Evolutionary conservation across 2,113 vertebrate species (phyloP).

Genomic region (Acanthisitta chloris): DNA sequence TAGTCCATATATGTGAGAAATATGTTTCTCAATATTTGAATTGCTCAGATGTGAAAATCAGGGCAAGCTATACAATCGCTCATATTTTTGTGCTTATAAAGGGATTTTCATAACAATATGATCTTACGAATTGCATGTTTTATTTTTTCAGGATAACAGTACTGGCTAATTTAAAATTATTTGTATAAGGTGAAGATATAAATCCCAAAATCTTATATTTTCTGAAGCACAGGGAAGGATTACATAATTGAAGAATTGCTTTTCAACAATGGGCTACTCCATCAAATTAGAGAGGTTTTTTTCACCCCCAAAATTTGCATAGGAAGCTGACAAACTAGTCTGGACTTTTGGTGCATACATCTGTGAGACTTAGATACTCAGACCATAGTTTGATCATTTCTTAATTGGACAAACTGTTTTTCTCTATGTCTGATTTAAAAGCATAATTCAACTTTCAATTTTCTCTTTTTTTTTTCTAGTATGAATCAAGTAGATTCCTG

Average conservation of each 20-base stretch:
- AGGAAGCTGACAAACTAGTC: background rate
- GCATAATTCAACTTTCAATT: background rate
- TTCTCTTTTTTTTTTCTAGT: background rate
- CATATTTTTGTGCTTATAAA: background rate
- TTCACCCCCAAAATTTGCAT: background rate
- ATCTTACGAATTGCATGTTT: background rate
- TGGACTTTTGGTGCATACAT: background rate
- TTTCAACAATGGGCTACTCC: background rate
- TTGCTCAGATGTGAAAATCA: constrained; percentile 38
- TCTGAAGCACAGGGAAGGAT: background rate
- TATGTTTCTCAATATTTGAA: constrained; percentile 28
- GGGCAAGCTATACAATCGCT: background rate
- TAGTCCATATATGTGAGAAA: constrained; percentile 36
- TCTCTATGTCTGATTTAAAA: background rate
- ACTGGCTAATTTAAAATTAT: background rate
- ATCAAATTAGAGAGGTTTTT: background rate
- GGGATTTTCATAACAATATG: background rate
- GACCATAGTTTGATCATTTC: background rate
- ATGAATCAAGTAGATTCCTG: background rate
- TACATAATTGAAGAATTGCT: background rate
- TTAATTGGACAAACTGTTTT: background rate
- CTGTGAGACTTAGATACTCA: background rate
- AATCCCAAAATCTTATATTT: background rate
- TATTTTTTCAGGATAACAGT: background rate
- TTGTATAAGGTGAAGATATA: background rate